Conservation (phyloP, 2,113 vertebrate genomes). For the Genyomyrus donnyi region DNA sequence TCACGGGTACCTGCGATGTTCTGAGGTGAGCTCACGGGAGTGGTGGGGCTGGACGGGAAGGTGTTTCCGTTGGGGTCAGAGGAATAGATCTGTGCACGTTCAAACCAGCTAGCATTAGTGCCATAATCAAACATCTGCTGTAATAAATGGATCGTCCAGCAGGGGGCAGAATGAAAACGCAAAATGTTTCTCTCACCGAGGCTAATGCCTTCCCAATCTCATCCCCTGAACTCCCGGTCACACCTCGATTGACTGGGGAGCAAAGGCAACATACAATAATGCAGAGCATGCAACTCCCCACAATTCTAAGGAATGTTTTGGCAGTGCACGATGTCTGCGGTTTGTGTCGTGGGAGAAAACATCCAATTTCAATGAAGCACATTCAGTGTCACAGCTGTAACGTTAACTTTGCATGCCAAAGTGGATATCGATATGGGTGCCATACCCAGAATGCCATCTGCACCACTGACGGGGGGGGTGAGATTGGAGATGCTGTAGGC, state of each 20-base stretch:
- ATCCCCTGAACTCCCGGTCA: conserved; percentile 82
- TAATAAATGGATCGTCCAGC: not conserved
- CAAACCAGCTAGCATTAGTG: not conserved
- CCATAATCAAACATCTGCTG: not conserved
- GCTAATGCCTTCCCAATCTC: conserved; percentile 94
- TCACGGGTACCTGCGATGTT: conserved; percentile 75
- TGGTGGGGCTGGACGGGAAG: conserved; percentile 85
- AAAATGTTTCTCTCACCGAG: conserved; percentile 69
- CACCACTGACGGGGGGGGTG: conserved; percentile 66
- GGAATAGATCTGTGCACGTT: conserved; percentile 77
- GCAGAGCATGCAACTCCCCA: not conserved
- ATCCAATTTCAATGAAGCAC: not conserved
- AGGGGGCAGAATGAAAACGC: not conserved
- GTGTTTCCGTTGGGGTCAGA: conserved; percentile 84
- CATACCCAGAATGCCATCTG: conserved; percentile 72
- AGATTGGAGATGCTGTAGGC: conserved; percentile 75
- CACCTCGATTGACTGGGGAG: conserved; percentile 68
- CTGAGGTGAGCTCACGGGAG: conserved; percentile 88
- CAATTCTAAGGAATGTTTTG: not conserved
- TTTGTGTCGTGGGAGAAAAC: not conserved
- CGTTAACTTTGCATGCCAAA: not conserved
- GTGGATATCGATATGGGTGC: not conserved
- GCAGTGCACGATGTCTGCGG: not conserved
- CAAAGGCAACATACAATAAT: not conserved
- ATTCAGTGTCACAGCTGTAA: not conserved